Evolutionary conservation across 2,888 invertebrate species (phyloP).

Genomic region (Heteromurus nitidus): DNA sequence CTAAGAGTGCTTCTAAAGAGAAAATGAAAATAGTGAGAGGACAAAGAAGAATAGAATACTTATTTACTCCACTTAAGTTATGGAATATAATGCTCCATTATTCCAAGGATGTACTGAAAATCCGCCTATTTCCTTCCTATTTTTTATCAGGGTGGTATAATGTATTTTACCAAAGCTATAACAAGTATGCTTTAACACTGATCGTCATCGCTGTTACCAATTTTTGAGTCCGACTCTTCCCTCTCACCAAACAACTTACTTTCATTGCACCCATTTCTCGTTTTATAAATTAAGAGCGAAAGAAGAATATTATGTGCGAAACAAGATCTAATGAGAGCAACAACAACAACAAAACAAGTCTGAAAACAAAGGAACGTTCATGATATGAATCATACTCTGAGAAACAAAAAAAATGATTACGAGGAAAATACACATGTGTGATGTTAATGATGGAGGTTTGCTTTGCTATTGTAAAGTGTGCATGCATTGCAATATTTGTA

Average conservation of each 20-base stretch:
- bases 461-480: no score
- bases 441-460: background rate
- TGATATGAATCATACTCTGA: constrained; percentile 11
- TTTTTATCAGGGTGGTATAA: background rate
- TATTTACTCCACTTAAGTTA: no score
- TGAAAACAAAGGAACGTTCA: constrained; percentile 21
- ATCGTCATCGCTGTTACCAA: background rate
- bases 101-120: background rate
- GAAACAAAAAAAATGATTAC: background rate
- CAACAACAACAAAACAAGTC: background rate
- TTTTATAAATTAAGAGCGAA: background rate
- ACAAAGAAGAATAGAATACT: no score
- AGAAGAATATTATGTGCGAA: no score
- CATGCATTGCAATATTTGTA: background rate
- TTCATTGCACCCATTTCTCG: constrained; percentile 25
- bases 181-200: background rate
- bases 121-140: constrained; percentile 2
- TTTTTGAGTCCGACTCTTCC: background rate
- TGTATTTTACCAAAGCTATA: no score
- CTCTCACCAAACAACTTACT: constrained; percentile 27
- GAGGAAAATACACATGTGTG: constrained; percentile 11
- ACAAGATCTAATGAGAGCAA: constrained; percentile 50
- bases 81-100: background rate
- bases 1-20: no score
- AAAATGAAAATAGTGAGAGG: no score